phyloP scores from a whole-genome alignment of 2,797 vertebrate genomes.

The Ctenopoma kingsleyae region DNA sequence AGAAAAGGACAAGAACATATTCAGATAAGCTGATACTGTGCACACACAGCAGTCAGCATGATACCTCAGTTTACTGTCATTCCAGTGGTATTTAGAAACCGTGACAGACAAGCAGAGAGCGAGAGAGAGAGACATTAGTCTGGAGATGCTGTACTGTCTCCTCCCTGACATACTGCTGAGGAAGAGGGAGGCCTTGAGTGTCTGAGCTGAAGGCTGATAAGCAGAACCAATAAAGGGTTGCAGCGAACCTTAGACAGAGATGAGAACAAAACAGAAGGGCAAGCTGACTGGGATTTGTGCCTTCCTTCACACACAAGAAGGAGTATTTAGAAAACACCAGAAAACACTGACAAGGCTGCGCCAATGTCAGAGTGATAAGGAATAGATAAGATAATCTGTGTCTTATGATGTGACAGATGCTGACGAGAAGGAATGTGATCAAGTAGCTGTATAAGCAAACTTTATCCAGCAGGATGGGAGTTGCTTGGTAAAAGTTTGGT shows the following conservation, averaged over 20 bases:
- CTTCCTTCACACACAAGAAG: constrained; percentile 37
- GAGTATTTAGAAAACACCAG: constrained; percentile 22
- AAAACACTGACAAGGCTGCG: constrained; percentile 16
- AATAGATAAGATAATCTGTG: constrained; percentile 20
- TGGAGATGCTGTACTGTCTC: constrained; percentile 53
- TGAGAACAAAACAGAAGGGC: constrained; percentile 42
- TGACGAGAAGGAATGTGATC: constrained; percentile 10
- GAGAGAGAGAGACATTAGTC: constrained; percentile 57
- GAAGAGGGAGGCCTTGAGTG: constrained; percentile 60
- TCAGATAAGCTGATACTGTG: background rate
- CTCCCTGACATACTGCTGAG: constrained; percentile 41
- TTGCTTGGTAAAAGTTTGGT: background rate
- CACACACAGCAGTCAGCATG: background rate
- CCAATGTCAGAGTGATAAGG: constrained; percentile 40
- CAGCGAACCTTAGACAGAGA: constrained; percentile 55
- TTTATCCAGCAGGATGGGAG: background rate
- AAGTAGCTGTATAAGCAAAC: background rate
- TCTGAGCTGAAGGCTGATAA: constrained; percentile 71
- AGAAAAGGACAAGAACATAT: background rate
- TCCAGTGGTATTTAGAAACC: constrained; percentile 16
- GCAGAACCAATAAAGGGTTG: constrained; percentile 62
- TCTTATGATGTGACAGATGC: constrained; percentile 38
- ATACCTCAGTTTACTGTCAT: constrained; percentile 8
- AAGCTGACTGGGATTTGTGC: constrained; percentile 44
- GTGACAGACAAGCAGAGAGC: constrained; percentile 38